phyloP scores from a whole-genome alignment of 1,140 invertebrate species.

The Drosophila eugracilis region DNA sequence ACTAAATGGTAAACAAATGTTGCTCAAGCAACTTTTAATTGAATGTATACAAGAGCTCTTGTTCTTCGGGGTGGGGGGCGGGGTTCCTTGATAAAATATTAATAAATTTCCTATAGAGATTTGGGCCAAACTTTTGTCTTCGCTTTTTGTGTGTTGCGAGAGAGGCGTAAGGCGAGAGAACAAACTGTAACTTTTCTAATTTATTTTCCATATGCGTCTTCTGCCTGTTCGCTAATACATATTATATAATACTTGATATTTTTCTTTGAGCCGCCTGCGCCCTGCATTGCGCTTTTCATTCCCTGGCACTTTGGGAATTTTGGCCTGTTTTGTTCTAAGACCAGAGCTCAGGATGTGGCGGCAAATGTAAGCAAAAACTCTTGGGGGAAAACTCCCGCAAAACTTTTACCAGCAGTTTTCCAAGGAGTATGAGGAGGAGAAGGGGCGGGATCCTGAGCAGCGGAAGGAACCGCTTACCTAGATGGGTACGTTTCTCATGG shows the following conservation, averaged over 20 bases:
- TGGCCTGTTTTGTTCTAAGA: constrained; percentile 66
- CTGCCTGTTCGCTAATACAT: constrained; percentile 67
- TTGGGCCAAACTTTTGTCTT: constrained; percentile 52
- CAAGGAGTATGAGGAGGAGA: no score
- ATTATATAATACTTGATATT: constrained; percentile 78
- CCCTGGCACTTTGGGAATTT: constrained; percentile 36
- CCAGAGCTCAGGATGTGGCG: constrained; percentile 39
- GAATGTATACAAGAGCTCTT: constrained; percentile 56
- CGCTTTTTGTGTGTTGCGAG: no score
- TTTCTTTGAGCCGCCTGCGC: constrained; percentile 60
- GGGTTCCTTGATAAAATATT: constrained; percentile 61
- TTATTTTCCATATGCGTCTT: constrained; percentile 68
- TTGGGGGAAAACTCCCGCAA: constrained; percentile 38
- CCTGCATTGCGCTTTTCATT: constrained; percentile 30
- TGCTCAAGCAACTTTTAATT: constrained; percentile 72
- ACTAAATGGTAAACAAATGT: constrained; percentile 73
- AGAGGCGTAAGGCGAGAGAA: constrained; percentile 23
- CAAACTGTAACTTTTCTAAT: constrained; percentile 74
- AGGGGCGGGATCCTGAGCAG: background rate
- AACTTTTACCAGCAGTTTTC: constrained; percentile 26
- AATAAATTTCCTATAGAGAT: constrained; percentile 72
- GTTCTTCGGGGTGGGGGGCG: constrained; percentile 7
- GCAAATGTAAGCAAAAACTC: constrained; percentile 49
- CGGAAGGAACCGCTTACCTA: constrained; percentile 47
- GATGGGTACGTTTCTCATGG: constrained; percentile 28